Base-by-base conservation (phyloP, 2,113 vertebrate species). In the Leptodactylus fuscus region DNA sequence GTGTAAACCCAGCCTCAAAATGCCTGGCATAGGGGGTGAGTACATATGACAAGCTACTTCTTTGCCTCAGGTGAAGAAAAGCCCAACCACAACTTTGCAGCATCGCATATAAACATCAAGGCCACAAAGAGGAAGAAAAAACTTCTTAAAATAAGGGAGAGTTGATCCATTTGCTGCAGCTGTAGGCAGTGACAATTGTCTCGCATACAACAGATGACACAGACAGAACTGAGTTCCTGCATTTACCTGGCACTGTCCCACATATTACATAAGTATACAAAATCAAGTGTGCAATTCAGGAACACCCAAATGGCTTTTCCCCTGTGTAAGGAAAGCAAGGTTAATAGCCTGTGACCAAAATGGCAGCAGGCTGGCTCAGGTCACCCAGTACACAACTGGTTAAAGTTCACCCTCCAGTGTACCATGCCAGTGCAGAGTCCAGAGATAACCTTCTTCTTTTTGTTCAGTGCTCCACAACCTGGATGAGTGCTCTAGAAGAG, bases 381-480 rank as follows among this genome's bases (percentile, higher is more conserved):
- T 60, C 32, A 48, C 12, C 27, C 29, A 34, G 44, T 16, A 20
- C 4, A n/a, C 41, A 20, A 77, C 77, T 29, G 22, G 58, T 77
- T 85, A 78, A 38, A 85, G 74, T 69, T 78, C 58, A 78, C 55
- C 58, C 22, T 15, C 12, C 34, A 29, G 81, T 58, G 58, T 81
- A 32, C n/a, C 53, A 24, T n/a, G 41, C 51, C 81, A 60, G 74
- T 27, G 55, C 74, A 78, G 83, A 85, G 74, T 85, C 74, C 58
- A 78, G 5, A 55, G 41, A 67, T 49, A 49, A 46, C 22, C 5
- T 9, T 78, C 69, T 58, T 20, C 74, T 41, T 85, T 24, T 3
- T 48, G 10, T 38, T 32, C 0, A 11, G 16, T 44, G 22, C 22
- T n/a, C 1, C 48, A 49, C 8, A 27, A 6, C 16, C 13, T 41